phyloP scores from a whole-genome alignment of 2,113 vertebrate genomes.

The Mobula birostris region DNA sequence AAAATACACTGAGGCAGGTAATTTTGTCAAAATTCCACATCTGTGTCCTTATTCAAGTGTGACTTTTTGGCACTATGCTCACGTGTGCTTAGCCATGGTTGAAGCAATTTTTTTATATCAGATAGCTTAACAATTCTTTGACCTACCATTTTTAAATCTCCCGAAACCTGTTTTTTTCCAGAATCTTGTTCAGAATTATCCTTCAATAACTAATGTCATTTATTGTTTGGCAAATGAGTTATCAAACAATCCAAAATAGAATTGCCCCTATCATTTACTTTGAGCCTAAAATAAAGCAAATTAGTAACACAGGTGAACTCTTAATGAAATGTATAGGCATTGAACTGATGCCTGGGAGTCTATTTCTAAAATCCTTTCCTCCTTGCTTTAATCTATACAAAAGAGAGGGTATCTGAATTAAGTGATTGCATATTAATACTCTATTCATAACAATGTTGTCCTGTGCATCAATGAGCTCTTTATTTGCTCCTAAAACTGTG shows the following conservation, averaged over 20 bases:
- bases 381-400: not conserved
- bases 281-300: not conserved
- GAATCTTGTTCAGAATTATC: not conserved
- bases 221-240: not conserved
- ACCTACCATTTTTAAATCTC: slow-evolving; percentile 8
- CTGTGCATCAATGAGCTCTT: not conserved
- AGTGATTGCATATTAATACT: not conserved
- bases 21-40: slow-evolving; percentile 18
- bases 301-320: not conserved
- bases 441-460: not conserved
- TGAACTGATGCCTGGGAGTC: not conserved
- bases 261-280: not conserved
- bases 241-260: not conserved
- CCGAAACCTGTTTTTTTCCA: not conserved
- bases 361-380: not conserved
- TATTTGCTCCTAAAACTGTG: not conserved
- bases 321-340: not conserved
- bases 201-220: not conserved
- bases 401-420: not conserved
- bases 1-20: not conserved
- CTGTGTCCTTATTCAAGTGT: slow-evolving; percentile 13
- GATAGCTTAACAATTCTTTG: not conserved
- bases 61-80: slow-evolving; percentile 23
- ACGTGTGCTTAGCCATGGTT: not conserved
- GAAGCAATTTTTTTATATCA: not conserved